Base-by-base conservation (phyloP, 2,113 vertebrate species). In the Malurus melanocephalus region DNA sequence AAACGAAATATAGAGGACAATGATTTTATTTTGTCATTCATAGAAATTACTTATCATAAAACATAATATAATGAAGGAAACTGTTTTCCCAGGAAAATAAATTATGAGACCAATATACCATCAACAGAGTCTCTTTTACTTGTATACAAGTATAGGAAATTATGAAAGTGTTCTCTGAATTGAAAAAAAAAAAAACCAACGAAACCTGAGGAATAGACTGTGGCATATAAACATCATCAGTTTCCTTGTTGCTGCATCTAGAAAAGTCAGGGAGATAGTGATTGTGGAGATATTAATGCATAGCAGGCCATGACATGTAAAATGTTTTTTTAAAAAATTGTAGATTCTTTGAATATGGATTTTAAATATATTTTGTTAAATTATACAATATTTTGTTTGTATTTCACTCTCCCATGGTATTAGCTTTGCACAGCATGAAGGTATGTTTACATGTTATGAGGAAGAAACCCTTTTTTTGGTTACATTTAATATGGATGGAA, bases 151-250 rank as follows among this genome's bases (percentile, higher is more conserved):
- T 24, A 6, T 75, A 71, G 82, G 53, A 60, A 85, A 40, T 72
- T 43, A 28, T 23, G 38, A 53, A 8, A 7, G 13, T 45, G 5
- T 85, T 80, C 24, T 88, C n/a, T 68, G 64, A 56, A 52, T n/a
- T 66, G 23, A 2, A 35, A 65, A 53, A 45, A 38, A 38, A 33
- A 80, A 61, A 0, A 0, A 3, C 2, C 11, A 33, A 14, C 6
- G 18, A 45, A 69, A 59, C 2, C 32, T 38, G n/a, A 51, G 59
- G 32, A 71, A 59, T 38, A 72, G 18, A 17, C 40, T 85, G 26
- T 62, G 33, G 23, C 21, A 16, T 74, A 23, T 72, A 60, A 78
- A 33, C 18, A n/a, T 85, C 11, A 48, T 79, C 17, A 30, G 4
- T 67, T 71, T 82, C 10, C 12, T 79, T 8, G 14, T 33, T 45